Conservation (phyloP, 2,797 vertebrate genomes). For the Onychomys torridus region DNA sequence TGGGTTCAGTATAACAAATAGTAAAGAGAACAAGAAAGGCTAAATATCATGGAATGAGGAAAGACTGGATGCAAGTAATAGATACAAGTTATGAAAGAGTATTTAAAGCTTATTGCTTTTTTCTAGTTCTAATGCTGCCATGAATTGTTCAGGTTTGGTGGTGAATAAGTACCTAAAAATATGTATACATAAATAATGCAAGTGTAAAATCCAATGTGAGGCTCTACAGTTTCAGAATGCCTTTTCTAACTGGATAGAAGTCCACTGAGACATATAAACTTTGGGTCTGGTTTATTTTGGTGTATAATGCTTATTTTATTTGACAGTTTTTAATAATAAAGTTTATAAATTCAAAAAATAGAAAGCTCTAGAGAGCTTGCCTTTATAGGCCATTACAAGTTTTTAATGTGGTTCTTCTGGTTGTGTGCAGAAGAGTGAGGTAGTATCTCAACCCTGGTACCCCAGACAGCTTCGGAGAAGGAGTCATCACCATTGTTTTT, state of each 20-base stretch:
- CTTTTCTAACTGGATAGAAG: background rate
- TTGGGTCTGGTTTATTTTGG: background rate
- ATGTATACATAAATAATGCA: background rate
- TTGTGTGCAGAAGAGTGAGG: background rate
- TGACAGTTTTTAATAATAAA: background rate
- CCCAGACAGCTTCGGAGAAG: background rate
- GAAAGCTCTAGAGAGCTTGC: background rate
- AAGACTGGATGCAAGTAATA: background rate
- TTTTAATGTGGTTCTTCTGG: too few relatives aligned
- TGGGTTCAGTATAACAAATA: background rate
- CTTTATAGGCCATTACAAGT: background rate
- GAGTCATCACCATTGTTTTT: too few relatives aligned
- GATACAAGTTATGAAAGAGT: background rate
- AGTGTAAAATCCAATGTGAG: background rate
- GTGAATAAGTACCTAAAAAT: too few relatives aligned
- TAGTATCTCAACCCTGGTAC: too few relatives aligned
- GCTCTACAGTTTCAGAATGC: background rate
- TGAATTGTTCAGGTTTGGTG: background rate
- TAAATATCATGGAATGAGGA: background rate
- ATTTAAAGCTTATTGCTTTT: background rate
- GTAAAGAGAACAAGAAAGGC: background rate
- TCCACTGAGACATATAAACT: background rate
- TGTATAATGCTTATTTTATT: background rate
- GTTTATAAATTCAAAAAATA: background rate
- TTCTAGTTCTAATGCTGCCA: background rate